Base-by-base conservation (phyloP, 2,113 vertebrate species). In the Pandion haliaetus region DNA sequence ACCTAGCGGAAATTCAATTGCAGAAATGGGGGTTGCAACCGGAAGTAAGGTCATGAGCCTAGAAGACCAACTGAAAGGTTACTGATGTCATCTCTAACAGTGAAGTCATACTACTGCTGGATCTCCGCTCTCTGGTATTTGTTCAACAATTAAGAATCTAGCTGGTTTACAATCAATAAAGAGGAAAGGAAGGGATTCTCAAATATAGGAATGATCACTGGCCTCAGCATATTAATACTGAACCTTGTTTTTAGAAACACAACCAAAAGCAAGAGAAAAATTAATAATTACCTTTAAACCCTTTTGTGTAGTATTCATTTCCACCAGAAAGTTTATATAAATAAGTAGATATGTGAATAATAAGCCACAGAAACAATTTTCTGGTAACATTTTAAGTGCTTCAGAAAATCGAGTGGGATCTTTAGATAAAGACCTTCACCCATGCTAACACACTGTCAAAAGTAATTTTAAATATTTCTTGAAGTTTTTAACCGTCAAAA, bases 381-480 rank as follows among this genome's bases (percentile, higher is more conserved):
- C 58, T 92, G 57, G 49, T 95, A 96, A 97, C 97, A 96, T 97
- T 97, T 97, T 97, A 97, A 97, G 93, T 81, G 84, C 36, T 87
- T 87, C 72, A 76, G 54, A 93, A 93, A 66, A 58, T 78, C 8
- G 3, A 83, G 88, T 87, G n/a, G 42, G 34, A 90, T 94, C 78
- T 88, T 91, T 55, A 94, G 32, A n/a, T 90, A 80, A 94, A 87
- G 88, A 63, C 55, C 91, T 97, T 76, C 45, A 86, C 88, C 97
- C 44, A 66, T n/a, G 38, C 50, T 89, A 97, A 97, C 62, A 81
- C 28, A 86, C 57, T 86, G 59, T 84, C 90, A 96, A 97, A 96
- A 96, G 85, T 86, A 87, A 96, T 97, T 98, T 97, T 96, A 93
- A 98, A 97, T 96, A 85, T 94, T 98, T 96, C 84, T 96, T 89